Conservation (phyloP, 2,113 vertebrate genomes). For the Naja naja region DNA sequence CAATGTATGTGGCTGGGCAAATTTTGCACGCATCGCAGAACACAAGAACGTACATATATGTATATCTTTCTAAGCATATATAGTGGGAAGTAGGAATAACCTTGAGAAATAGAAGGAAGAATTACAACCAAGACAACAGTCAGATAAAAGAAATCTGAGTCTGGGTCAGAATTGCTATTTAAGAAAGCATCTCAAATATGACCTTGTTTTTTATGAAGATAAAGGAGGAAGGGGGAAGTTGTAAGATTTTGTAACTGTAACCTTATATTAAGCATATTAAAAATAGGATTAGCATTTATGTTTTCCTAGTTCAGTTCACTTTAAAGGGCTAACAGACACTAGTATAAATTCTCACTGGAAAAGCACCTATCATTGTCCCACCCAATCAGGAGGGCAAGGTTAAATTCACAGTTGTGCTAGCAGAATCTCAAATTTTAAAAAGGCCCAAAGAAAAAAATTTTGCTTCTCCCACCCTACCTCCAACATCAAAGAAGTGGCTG, state of each 20-base stretch:
- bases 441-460: background rate
- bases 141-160: background rate
- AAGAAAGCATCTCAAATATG: background rate
- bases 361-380: background rate
- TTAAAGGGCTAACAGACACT: background rate
- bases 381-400: background rate
- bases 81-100: background rate
- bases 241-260: background rate
- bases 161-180: background rate
- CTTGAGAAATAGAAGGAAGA: background rate
- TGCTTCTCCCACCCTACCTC: constrained; percentile 3
- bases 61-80: background rate
- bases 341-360: background rate
- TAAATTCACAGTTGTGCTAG: background rate
- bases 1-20: no score
- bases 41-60: no score
- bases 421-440: background rate
- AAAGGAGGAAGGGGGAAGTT: background rate
- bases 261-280: background rate
- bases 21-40: no score
- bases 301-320: background rate
- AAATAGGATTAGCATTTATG: background rate
- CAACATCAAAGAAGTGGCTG: background rate
- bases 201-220: background rate
- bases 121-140: background rate